Percentiles rank a stretch among this genome's conserved stretches.
Conservation (phyloP, 2,888 invertebrate species). For the Phania funesta region DNA sequence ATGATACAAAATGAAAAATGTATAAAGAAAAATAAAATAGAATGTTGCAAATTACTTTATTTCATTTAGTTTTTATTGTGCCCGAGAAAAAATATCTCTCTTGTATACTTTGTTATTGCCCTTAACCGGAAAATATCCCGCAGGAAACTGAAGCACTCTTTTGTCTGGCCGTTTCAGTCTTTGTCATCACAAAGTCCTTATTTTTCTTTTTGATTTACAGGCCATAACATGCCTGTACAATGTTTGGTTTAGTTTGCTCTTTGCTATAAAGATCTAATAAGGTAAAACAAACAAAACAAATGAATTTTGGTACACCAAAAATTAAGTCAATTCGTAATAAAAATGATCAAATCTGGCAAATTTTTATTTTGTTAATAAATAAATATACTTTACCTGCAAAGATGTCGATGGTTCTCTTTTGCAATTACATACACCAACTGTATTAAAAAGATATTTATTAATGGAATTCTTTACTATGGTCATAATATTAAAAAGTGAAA, state of each 20-base stretch:
- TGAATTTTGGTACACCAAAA: conserved; percentile 58
- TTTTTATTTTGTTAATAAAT: too few species aligned
- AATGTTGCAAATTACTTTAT: conserved; percentile 70
- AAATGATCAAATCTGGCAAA: neutral
- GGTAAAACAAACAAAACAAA: neutral
- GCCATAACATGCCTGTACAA: conserved; percentile 50
- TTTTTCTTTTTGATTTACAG: conserved; percentile 49
- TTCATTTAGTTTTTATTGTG: conserved; percentile 55
- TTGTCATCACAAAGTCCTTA: conserved; percentile 51
- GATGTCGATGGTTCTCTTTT: too few species aligned
- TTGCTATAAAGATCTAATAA: neutral
- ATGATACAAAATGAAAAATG: conserved; percentile 20
- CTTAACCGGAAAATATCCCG: conserved; percentile 78
- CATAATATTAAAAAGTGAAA: too few species aligned
- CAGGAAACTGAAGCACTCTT: conserved; percentile 74
- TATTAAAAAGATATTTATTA: too few species aligned
- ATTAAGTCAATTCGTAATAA: conserved; percentile 69
- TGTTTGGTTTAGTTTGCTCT: conserved; percentile 20
- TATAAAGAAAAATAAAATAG: conserved; percentile 36
- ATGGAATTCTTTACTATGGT: too few species aligned
- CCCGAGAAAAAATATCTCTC: neutral
- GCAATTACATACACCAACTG: too few species aligned
- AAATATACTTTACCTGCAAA: too few species aligned
- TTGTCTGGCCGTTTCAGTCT: conserved; percentile 43
- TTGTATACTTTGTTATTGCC: conserved; percentile 51